Conservation (phyloP, 92 coral and sea anemone genomes). For the Epizoanthus scotinus region DNA sequence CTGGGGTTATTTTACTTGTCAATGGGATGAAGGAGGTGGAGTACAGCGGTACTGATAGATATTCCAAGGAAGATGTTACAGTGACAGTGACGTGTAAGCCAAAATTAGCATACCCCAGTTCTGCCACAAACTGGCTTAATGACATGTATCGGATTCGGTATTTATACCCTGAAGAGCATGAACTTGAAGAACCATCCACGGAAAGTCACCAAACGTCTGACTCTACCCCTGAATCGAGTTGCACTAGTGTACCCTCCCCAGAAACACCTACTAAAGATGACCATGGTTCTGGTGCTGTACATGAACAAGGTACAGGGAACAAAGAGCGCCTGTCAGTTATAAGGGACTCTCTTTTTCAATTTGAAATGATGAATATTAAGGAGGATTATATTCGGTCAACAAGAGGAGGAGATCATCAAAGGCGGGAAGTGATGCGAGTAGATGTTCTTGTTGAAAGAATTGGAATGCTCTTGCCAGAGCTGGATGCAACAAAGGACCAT, state of each 20-base stretch:
- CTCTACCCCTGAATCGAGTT: not conserved
- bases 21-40: too few species aligned
- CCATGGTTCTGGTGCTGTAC: too few species aligned
- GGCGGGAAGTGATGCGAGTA: conserved; percentile 39
- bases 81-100: too few species aligned
- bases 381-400: conserved; percentile 23
- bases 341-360: conserved; percentile 58
- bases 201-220: conserved; percentile 16
- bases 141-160: too few species aligned
- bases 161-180: conserved; percentile 31
- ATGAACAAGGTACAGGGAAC: too few species aligned
- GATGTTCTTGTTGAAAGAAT: conserved; percentile 39
- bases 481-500: conserved; percentile 6
- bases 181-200: conserved; percentile 32
- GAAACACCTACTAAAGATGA: conserved; percentile 17
- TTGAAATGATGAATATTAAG: conserved; percentile 49
- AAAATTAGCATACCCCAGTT: too few species aligned
- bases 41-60: too few species aligned
- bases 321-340: conserved; percentile 36
- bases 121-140: not conserved
- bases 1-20: too few species aligned
- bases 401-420: conserved; percentile 48
- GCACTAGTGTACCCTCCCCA: not conserved
- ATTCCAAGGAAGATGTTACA: too few species aligned
- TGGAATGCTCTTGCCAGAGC: conserved; percentile 22